Conservation (phyloP, 2,797 vertebrate species). For the Coendou prehensilis region DNA sequence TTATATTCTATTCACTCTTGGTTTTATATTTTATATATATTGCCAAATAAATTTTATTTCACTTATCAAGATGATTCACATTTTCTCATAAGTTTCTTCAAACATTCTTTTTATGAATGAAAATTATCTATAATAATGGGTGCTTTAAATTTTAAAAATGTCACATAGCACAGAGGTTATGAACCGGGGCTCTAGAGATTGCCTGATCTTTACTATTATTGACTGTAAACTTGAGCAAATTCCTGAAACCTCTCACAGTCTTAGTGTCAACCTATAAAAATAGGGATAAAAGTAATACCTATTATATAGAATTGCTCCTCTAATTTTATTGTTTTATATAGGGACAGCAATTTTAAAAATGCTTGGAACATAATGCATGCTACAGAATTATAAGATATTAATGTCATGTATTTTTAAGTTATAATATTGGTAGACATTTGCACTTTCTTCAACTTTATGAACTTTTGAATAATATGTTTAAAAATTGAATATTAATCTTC, state of each 20-base stretch:
- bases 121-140: slow-evolving; percentile 16
- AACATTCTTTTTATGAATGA: neutral
- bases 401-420: slow-evolving; percentile 2
- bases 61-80: neutral
- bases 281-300: neutral
- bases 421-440: neutral
- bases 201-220: neutral
- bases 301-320: neutral
- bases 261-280: neutral
- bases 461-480: slow-evolving; percentile 11
- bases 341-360: neutral
- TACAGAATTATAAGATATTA: neutral
- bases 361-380: neutral
- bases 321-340: neutral
- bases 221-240: neutral
- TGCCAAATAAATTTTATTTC: slow-evolving; percentile 9
- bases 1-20: neutral
- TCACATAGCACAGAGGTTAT: neutral
- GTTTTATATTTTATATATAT: neutral
- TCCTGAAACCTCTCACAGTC: neutral
- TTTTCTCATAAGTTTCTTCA: neutral
- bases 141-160: neutral
- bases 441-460: neutral
- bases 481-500: slow-evolving; percentile 26
- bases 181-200: neutral